phyloP scores from a whole-genome alignment of 2,888 invertebrate species.

The Ormyrus pomaceus region DNA sequence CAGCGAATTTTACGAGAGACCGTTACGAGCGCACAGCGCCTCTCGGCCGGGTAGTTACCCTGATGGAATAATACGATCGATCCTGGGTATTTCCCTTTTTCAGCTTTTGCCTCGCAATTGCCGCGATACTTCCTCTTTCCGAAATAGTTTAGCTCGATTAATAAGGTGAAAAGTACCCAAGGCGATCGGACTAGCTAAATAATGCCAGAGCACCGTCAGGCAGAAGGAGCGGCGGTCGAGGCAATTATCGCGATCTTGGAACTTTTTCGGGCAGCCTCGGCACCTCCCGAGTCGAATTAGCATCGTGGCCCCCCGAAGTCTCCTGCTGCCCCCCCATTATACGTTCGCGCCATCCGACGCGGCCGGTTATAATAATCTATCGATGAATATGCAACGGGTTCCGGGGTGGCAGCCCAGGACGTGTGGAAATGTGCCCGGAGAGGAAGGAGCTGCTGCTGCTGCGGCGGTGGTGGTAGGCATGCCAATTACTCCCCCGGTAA shows the following conservation, averaged over 20 bases:
- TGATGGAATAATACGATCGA: constrained; percentile 26
- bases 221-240: neutral
- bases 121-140: too few relatives aligned
- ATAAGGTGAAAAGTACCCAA: neutral
- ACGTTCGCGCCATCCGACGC: constrained; percentile 54
- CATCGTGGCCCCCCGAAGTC: constrained; percentile 37
- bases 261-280: neutral
- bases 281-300: constrained; percentile 47
- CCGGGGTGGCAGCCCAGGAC: constrained; percentile 2
- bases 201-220: neutral
- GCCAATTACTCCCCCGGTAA: constrained; percentile 73
- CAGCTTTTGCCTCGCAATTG: too few relatives aligned
- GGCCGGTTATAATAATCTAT: constrained; percentile 64
- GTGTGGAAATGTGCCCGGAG: constrained; percentile 15
- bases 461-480: constrained; percentile 65
- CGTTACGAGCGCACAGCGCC: constrained; percentile 25
- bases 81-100: too few relatives aligned
- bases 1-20: constrained; percentile 58
- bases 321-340: constrained; percentile 17
- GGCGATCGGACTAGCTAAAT: neutral
- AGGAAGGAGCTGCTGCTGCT: neutral
- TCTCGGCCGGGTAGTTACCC: neutral
- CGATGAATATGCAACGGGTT: constrained; percentile 72
- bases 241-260: constrained; percentile 3
- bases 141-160: too few relatives aligned